Base-by-base conservation (phyloP, 1,140 invertebrate species). In the Eriosoma lanigerum region DNA sequence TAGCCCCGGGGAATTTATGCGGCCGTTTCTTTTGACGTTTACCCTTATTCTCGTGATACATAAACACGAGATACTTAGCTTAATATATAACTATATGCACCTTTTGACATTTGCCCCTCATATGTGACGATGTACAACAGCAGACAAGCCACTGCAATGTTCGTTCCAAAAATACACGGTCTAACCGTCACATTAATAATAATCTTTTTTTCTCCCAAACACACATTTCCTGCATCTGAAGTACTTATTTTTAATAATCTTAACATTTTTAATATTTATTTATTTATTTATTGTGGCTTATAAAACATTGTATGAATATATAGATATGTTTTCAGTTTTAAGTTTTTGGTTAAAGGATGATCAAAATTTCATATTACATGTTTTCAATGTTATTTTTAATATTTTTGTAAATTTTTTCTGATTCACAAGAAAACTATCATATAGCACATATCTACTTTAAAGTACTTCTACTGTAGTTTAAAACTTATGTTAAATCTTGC, bases 31-130 rank as follows among this genome's bases (percentile, higher is more conserved):
- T 48, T 56, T 78, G 75, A 78, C 54, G 75, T 78, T 60, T 78
- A 78, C 75, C 75, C 75, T 78, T 60, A 78, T 78, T 78, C 48
- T 60, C 68, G 75, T 46, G 75, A 78, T 78, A 78, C 75, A 78
- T 60, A 78, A 78, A 78, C 73, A 78, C 73, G 75, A 78, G 58
- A 56, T 78, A 78, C 54, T 78, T 78, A 78, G 62, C 32, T 56
- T 19, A 29, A 21, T 19, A 56, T 58, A 52, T 26, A 52, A 54
- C 46, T 54, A 73, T 32, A 44, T 75, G 62, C 75, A 78, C 56
- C 75, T 78, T 62, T 62, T 78, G 75, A 78, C 75, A 78, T 78
- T 78, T 78, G 75, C 75, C 75, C 75, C 75, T 46, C 29, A 29
- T 8, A 38, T 48, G 66, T 26, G 44, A 68, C 66, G 44, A 46